Evolutionary conservation across 2,888 invertebrate genomes (phyloP), one percentile per base, ranked within the genome.

Genomic region (Parapristionchus giblindavisi): DNA sequence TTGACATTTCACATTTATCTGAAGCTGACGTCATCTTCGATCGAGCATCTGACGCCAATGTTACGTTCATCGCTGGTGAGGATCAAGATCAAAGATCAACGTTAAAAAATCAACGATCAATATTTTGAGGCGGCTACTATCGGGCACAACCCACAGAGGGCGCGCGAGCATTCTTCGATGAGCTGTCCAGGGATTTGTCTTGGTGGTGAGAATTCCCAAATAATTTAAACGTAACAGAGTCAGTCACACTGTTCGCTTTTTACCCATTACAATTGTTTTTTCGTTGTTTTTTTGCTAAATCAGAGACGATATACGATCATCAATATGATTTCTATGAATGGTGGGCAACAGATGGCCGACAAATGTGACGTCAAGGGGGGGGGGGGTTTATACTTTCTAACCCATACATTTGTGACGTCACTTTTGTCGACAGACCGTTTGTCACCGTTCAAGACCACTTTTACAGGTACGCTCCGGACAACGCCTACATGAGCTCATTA

Each of bases 401-500:
- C n/a, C n/a, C n/a, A n/a, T n/a, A n/a, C n/a, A n/a, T n/a, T n/a
- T n/a, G n/a, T n/a, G n/a, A n/a, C n/a, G n/a, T n/a, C n/a, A n/a
- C n/a, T n/a, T n/a, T n/a, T n/a, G n/a, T n/a, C n/a, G n/a, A n/a
- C n/a, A n/a, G n/a, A n/a, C n/a, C n/a, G n/a, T n/a, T n/a, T n/a
- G n/a, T n/a, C n/a, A n/a, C n/a, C n/a, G n/a, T n/a, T n/a, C n/a
- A n/a, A n/a, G n/a, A n/a, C n/a, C n/a, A n/a, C n/a, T n/a, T n/a
- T 14, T 65, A 34, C 38, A 74, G 70, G 61, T 83, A 87, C 76
- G 82, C 79, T 6, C 87, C 87, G 1, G 87, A 87, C 76, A 87
- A 87, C 77, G 83, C 84, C 21, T 87, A 84, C 75, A 87, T 87
- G 87, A 85, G 86, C 11, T 76, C 81, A 5, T 68, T 87, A n/a